Conservation (phyloP, 2,888 invertebrate genomes). For the Drosophila anomelani region DNA sequence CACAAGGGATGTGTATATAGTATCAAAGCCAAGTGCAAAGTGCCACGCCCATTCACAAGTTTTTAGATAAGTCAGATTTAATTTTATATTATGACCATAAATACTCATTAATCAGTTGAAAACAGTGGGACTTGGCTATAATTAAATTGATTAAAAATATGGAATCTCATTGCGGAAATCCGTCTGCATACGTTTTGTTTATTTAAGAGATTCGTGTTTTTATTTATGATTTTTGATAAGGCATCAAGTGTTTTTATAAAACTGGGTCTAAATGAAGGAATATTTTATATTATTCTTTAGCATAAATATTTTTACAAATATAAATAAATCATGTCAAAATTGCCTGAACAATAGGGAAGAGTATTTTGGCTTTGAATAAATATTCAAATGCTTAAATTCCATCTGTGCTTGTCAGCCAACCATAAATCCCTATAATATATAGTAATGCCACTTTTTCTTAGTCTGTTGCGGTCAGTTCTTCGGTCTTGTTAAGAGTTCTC, state of each 20-base stretch:
- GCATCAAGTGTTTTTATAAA: background rate
- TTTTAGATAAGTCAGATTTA: conserved; percentile 11
- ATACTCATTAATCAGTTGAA: background rate
- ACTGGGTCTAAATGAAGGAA: too few relatives aligned
- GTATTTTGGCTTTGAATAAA: background rate
- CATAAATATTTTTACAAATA: too few relatives aligned
- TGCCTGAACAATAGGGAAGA: background rate
- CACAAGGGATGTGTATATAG: background rate
- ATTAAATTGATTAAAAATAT: background rate
- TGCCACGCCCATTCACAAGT: background rate
- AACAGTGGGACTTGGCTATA: background rate
- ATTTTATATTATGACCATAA: conserved; percentile 2
- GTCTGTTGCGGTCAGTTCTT: conserved; percentile 3
- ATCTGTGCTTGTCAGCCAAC: background rate
- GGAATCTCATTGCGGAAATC: background rate
- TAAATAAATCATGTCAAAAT: background rate
- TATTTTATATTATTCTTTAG: too few relatives aligned
- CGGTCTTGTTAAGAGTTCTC: background rate
- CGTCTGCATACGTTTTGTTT: background rate
- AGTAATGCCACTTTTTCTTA: background rate
- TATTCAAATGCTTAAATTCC: conserved; percentile 1
- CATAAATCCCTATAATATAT: conserved; percentile 6
- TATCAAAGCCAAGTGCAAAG: conserved; percentile 3
- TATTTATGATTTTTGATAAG: conserved; percentile 1
- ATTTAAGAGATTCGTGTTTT: background rate